Evolutionary conservation across 1,140 invertebrate species (phyloP).

Genomic region (Drosophila elegans): DNA sequence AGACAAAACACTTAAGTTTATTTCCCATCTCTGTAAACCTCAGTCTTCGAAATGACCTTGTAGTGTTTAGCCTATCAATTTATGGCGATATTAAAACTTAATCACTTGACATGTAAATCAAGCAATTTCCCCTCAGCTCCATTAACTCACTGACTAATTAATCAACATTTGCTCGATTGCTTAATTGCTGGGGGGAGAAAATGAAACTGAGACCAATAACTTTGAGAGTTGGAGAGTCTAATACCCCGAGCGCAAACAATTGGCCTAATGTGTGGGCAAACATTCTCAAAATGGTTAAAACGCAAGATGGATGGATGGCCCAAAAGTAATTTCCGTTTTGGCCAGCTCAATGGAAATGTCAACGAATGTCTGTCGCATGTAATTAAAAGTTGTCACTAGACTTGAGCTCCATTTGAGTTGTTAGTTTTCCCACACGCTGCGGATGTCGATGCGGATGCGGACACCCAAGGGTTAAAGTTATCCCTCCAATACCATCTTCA

Average conservation of each 20-base stretch:
- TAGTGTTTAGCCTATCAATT: constrained; percentile 7
- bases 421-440: constrained; percentile 49
- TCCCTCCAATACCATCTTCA: constrained; percentile 34
- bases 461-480: constrained; percentile 56
- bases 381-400: constrained; percentile 79
- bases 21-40: constrained; percentile 7
- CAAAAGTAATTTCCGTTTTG: constrained; percentile 73
- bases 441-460: constrained; percentile 26
- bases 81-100: constrained; percentile 27
- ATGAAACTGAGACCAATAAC: constrained; percentile 7
- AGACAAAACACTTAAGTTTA: constrained; percentile 11
- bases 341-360: constrained; percentile 32
- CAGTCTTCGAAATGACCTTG: constrained; percentile 19
- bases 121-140: constrained; percentile 30
- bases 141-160: constrained; percentile 66
- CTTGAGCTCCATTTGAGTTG: constrained; percentile 22
- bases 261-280: constrained; percentile 60
- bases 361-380: constrained; percentile 63
- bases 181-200: constrained; percentile 37
- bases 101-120: constrained; percentile 61
- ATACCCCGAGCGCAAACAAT: constrained; percentile 23
- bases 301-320: constrained; percentile 31
- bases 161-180: constrained; percentile 74
- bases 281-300: constrained; percentile 40
- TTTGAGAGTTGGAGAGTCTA: not conserved